Percentiles rank a stretch among this genome's conserved stretches.
Conservation (phyloP, 2,888 invertebrate genomes). For the Agrenia bidenticulata region DNA sequence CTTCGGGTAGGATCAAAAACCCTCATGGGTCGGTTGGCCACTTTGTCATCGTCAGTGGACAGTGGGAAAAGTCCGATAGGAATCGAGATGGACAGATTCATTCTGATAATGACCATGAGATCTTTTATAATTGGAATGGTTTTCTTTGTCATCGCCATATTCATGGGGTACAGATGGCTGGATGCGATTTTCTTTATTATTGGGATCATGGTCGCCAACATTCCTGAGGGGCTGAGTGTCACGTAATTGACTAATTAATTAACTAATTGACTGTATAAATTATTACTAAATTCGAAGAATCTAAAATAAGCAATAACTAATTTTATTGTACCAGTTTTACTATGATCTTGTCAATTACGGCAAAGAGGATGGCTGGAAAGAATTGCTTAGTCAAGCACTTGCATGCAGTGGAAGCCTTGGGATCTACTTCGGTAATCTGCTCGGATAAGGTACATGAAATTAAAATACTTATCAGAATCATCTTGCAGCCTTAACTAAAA, state of each 20-base stretch:
- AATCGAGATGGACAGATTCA: conserved; percentile 73
- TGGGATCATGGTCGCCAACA: conserved; percentile 74
- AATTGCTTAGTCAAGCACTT: conserved; percentile 79
- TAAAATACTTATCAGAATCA: too few species aligned
- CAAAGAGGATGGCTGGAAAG: conserved; percentile 76
- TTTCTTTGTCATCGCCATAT: conserved; percentile 71
- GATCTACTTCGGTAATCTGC: conserved; percentile 77
- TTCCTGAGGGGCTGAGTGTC: conserved; percentile 59
- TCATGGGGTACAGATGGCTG: conserved; percentile 67
- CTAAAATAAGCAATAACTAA: too few species aligned
- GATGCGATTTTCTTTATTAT: conserved; percentile 51
- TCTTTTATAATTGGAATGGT: conserved; percentile 68
- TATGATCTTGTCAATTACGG: conserved; percentile 71
- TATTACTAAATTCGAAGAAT: too few species aligned
- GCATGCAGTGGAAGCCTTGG: conserved; percentile 76
- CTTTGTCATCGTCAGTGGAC: conserved; percentile 66
- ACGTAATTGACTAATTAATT: too few species aligned
- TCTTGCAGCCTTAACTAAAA: too few species aligned
- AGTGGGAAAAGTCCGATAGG: conserved; percentile 74
- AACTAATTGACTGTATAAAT: too few species aligned
- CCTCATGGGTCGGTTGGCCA: conserved; percentile 72
- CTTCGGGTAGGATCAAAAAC: conserved; percentile 68
- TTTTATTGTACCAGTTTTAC: too few species aligned
- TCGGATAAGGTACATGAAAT: conserved; percentile 68
- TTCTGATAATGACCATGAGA: conserved; percentile 69